phyloP scores from a whole-genome alignment of 2,797 vertebrate species.

The Dallia pectoralis region DNA sequence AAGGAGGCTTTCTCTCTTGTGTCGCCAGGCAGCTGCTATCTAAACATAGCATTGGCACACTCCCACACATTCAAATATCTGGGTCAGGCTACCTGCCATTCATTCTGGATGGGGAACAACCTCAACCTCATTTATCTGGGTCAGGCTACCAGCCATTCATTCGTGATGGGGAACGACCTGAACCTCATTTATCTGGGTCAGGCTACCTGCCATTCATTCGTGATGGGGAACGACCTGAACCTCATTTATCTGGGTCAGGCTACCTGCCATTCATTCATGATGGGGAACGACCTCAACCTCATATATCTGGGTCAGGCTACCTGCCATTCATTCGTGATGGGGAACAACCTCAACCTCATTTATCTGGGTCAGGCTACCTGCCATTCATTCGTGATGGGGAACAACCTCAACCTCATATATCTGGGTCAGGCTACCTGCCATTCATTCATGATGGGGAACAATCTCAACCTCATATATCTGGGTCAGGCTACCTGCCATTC shows the following conservation, averaged over 20 bases:
- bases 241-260: slow-evolving; percentile 13
- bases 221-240: not conserved
- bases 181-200: slow-evolving; percentile 13
- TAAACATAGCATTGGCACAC: not conserved
- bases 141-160: slow-evolving; percentile 3
- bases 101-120: not conserved
- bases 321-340: not conserved
- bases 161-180: not conserved
- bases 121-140: slow-evolving; percentile 10
- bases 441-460: not conserved
- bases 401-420: too few relatives aligned
- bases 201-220: not conserved
- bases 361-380: slow-evolving; percentile 11
- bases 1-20: not conserved
- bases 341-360: too few relatives aligned
- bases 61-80: slow-evolving; percentile 8
- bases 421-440: slow-evolving; percentile 9
- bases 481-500: slow-evolving; percentile 6
- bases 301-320: slow-evolving; percentile 14
- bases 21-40: not conserved
- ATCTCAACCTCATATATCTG: slow-evolving; percentile 10
- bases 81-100: slow-evolving; percentile 7
- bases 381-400: not conserved
- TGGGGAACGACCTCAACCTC: too few relatives aligned
- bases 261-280: not conserved